Conservation (phyloP, 2,113 vertebrate species). For the Apistogramma diplotaenia region DNA sequence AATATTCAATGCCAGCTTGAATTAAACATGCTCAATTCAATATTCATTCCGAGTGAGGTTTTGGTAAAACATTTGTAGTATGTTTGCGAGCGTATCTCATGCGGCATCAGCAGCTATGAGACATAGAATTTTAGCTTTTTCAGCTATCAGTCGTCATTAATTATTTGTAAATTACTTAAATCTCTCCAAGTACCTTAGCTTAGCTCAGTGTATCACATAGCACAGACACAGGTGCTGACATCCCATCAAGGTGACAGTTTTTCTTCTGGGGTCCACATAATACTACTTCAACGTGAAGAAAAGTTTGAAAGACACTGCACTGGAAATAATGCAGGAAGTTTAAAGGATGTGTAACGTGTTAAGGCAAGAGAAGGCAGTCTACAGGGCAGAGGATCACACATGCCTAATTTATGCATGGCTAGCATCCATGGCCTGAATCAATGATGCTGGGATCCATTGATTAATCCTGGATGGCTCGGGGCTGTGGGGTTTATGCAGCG, state of each 20-base stretch:
- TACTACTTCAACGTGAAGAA: neutral
- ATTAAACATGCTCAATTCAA: constrained; percentile 49
- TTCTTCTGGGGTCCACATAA: neutral
- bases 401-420: constrained; percentile 58
- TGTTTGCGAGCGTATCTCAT: constrained; percentile 9
- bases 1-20: constrained; percentile 31
- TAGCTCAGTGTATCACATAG: neutral
- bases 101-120: neutral
- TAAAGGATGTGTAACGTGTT: constrained; percentile 14
- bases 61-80: constrained; percentile 28
- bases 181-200: neutral
- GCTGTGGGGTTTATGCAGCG: neutral
- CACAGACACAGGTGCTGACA: neutral
- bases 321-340: neutral
- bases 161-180: constrained; percentile 46
- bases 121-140: neutral
- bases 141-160: constrained; percentile 20
- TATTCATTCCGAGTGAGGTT: constrained; percentile 37
- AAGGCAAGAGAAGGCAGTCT: constrained; percentile 12
- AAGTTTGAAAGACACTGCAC: neutral
- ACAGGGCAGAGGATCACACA: constrained; percentile 26
- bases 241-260: neutral
- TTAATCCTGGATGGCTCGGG: constrained; percentile 49
- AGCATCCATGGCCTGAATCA: constrained; percentile 46
- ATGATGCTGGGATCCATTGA: constrained; percentile 61